These are phyloP conservation scores for Acanthosepion pharaonis DNA, from an alignment of 2,888 invertebrate species.

Conservation along the genomic window DNA sequence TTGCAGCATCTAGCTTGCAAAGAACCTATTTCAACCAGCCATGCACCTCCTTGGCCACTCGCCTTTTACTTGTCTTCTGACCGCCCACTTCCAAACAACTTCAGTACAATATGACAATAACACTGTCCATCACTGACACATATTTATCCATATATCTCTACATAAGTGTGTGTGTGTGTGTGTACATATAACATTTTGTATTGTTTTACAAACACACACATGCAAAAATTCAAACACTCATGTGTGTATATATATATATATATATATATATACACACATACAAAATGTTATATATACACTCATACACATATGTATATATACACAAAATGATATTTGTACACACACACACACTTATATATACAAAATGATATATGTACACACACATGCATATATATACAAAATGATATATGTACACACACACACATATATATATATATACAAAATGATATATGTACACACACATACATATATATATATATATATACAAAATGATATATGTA, in stretches of 20 bases:
- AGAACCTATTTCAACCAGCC: neutral
- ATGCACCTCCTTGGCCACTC: neutral
- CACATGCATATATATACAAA: no score
- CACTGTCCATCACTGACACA: neutral
- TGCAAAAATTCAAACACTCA: neutral
- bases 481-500: no score
- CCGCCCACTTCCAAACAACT: neutral
- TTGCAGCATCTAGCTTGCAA: neutral
- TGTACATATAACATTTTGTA: neutral
- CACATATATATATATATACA: no score
- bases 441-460: no score
- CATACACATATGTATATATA: neutral
- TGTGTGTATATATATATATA: neutral
- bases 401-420: no score
- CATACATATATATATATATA: no score
- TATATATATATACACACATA: neutral
- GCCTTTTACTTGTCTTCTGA: neutral
- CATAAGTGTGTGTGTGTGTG: neutral
- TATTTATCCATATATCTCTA: neutral
- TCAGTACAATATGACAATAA: neutral
- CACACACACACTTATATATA: no score
- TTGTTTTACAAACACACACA: neutral
- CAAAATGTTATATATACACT: neutral
- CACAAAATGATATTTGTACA: neutral
- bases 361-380: no score